These are phyloP conservation scores for Tretioscincus oriximinensis DNA, from an alignment of 2,113 vertebrate genomes.

Conservation along the genomic window DNA sequence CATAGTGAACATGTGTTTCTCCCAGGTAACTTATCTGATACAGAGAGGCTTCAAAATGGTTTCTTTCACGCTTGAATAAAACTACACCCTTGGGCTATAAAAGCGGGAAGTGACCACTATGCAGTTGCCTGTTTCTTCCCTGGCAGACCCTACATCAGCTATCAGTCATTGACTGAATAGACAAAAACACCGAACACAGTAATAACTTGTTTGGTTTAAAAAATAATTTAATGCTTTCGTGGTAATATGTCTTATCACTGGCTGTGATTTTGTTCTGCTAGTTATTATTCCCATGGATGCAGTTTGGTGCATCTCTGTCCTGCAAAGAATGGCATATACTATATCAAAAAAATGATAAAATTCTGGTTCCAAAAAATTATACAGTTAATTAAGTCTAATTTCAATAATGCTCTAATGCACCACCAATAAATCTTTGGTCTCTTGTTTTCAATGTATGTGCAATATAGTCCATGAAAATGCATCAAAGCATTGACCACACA, in stretches of 20 bases:
- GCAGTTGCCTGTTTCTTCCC: too few relatives aligned
- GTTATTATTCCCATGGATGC: slow-evolving; percentile 32
- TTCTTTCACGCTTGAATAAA: too few relatives aligned
- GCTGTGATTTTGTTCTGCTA: slow-evolving; percentile 6
- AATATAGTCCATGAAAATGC: slow-evolving; percentile 53
- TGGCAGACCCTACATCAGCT: too few relatives aligned
- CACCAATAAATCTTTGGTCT: slow-evolving; percentile 69
- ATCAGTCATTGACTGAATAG: too few relatives aligned
- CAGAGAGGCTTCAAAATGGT: too few relatives aligned
- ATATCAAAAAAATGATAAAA: slow-evolving; percentile 75
- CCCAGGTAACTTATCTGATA: too few relatives aligned
- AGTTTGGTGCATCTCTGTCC: slow-evolving; percentile 65
- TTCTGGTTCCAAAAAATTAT: slow-evolving; percentile 74
- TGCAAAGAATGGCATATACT: slow-evolving; percentile 69
- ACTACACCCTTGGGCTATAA: too few relatives aligned
- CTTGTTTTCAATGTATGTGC: slow-evolving; percentile 36
- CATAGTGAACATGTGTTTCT: too few relatives aligned
- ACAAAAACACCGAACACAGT: too few relatives aligned
- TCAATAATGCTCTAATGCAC: slow-evolving; percentile 70
- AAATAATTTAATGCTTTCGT: slow-evolving; percentile 3
- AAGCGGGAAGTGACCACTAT: too few relatives aligned
- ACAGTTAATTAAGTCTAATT: slow-evolving; percentile 79
- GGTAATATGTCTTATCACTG: slow-evolving; percentile 36
- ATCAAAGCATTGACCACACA: slow-evolving; percentile 53
- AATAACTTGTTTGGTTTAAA: not conserved